A percentile compares a stretch with the other conserved stretches of the same genome.
Conservation (phyloP, 2,888 invertebrate genomes). For the Andricus curvator region DNA sequence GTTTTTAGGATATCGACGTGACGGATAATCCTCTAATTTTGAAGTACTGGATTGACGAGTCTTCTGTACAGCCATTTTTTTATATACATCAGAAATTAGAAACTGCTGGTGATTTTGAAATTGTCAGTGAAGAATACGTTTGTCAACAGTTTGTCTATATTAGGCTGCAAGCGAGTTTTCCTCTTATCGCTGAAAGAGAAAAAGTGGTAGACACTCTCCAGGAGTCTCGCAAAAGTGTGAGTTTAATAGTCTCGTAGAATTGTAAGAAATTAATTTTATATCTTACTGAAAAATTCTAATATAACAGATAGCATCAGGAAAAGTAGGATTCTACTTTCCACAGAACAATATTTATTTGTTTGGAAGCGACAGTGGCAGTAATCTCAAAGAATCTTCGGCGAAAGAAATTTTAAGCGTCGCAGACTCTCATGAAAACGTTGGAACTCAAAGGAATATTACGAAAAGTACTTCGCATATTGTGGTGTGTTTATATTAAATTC, state of each 20-base stretch:
- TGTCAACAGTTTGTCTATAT: constrained; percentile 86
- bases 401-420: constrained; percentile 58
- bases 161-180: constrained; percentile 83
- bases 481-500: constrained; percentile 54
- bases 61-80: constrained; percentile 83
- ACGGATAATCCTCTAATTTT: constrained; percentile 89
- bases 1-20: constrained; percentile 84
- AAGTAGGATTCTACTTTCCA: constrained; percentile 85
- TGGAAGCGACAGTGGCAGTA: constrained; percentile 81
- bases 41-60: constrained; percentile 80
- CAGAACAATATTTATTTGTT: constrained; percentile 84
- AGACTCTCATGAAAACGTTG: constrained; percentile 23
- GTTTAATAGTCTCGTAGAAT: neutral
- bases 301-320: constrained; percentile 84
- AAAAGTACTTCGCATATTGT: constrained; percentile 58
- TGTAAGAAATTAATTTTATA: constrained; percentile 41
- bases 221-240: constrained; percentile 84
- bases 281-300: constrained; percentile 42
- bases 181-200: constrained; percentile 83
- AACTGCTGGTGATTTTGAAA: constrained; percentile 82
- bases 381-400: constrained; percentile 64
- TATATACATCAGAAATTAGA: constrained; percentile 87
- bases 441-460: constrained; percentile 55
- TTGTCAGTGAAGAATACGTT: constrained; percentile 83
- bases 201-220: constrained; percentile 80